A percentile compares a stretch with the other conserved stretches of the same genome.
Conservation (phyloP, 2,888 invertebrate genomes). For the Drosophila quinaria region DNA sequence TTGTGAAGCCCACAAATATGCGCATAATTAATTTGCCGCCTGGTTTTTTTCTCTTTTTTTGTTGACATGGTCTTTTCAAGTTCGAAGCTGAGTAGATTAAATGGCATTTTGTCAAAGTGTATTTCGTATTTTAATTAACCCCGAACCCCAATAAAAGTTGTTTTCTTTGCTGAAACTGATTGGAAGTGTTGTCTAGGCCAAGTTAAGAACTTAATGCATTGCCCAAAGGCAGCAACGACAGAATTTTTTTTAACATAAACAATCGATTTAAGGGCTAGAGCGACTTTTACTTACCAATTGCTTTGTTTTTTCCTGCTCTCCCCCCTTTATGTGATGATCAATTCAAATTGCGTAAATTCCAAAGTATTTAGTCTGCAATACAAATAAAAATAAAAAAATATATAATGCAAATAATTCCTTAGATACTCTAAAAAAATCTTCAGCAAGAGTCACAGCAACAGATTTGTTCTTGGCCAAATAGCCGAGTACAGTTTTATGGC, state of each 20-base stretch:
- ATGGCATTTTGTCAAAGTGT: conserved; percentile 77
- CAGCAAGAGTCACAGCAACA: conserved; percentile 2
- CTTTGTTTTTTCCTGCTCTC: conserved; percentile 6
- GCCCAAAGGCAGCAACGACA: conserved; percentile 5
- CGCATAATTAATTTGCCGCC: conserved; percentile 72
- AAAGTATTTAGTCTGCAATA: conserved; percentile 60
- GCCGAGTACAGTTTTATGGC: conserved; percentile 38
- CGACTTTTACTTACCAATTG: conserved; percentile 43
- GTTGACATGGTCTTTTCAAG: conserved; percentile 35
- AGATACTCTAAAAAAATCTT: conserved; percentile 6
- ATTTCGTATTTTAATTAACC: conserved; percentile 71
- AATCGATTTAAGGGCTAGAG: conserved; percentile 22
- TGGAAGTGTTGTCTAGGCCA: conserved; percentile 3
- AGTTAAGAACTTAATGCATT: conserved; percentile 33
- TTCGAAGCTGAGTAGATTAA: conserved; percentile 72
- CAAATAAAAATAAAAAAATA: conserved; percentile 4
- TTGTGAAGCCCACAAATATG: conserved; percentile 69
- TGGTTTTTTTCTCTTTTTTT: conserved; percentile 26
- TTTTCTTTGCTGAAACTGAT: background rate
- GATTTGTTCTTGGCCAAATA: conserved; percentile 26
- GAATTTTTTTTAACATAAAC: conserved; percentile 19
- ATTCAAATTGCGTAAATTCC: conserved; percentile 47
- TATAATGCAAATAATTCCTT: conserved; percentile 19
- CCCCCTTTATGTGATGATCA: conserved; percentile 21
- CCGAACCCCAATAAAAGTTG: conserved; percentile 12